A percentile compares a stretch with the other conserved stretches of the same genome.
phyloP scores from a whole-genome alignment of 1,140 invertebrate genomes.

The Bombus haemorrhoidalis region DNA sequence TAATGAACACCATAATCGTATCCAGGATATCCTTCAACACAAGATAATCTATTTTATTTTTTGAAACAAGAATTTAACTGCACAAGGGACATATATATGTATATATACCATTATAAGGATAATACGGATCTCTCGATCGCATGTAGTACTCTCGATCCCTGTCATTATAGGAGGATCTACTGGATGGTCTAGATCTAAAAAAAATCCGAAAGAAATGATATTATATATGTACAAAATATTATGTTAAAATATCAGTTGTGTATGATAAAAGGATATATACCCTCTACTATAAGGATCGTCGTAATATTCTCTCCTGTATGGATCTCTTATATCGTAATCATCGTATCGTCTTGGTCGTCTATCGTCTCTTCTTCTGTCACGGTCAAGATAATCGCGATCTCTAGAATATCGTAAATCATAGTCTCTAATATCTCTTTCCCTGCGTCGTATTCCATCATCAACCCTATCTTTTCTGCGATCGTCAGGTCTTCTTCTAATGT shows the following conservation, averaged over 20 bases:
- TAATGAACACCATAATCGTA: slow-evolving; percentile 84
- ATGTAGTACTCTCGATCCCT: slow-evolving; percentile 81
- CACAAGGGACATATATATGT: background rate
- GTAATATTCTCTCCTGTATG: slow-evolving; percentile 78
- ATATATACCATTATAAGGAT: slow-evolving; percentile 75
- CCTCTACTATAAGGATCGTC: slow-evolving; percentile 80
- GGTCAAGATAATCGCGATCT: slow-evolving; percentile 75
- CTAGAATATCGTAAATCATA: slow-evolving; percentile 75
- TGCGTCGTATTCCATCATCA: slow-evolving; percentile 71
- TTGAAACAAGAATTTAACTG: background rate
- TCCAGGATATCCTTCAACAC: slow-evolving; percentile 78
- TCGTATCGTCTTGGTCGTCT: slow-evolving; percentile 76
- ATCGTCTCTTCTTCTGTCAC: slow-evolving; percentile 76
- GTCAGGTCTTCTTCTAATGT: slow-evolving; percentile 74
- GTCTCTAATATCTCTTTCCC: slow-evolving; percentile 71
- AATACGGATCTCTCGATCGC: slow-evolving; percentile 79
- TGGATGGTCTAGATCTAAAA: slow-evolving; percentile 82
- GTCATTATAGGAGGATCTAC: slow-evolving; percentile 83
- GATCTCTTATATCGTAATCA: slow-evolving; percentile 76
- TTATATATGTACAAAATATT: background rate
- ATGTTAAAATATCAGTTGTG: background rate
- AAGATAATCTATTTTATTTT: slow-evolving; percentile 40
- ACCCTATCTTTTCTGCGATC: slow-evolving; percentile 72
- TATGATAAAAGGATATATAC: slow-evolving; percentile 59
- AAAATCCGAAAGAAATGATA: slow-evolving; percentile 47